Base-by-base conservation (phyloP, 1,140 invertebrate genomes). In the Araneus ventricosus region DNA sequence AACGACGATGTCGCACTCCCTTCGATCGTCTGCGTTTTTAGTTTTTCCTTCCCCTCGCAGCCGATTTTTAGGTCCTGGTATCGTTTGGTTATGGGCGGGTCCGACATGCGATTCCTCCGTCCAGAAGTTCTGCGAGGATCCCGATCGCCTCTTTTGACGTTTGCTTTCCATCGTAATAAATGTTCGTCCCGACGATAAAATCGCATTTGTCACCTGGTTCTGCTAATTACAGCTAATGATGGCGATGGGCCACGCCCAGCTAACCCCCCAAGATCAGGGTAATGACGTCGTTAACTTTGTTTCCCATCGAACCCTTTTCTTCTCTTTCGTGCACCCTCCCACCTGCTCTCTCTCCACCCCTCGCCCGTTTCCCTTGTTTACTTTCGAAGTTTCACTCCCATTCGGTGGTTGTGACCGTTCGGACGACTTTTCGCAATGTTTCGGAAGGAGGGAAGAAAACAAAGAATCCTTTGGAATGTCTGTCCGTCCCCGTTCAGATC, bases 221-320 rank as follows among this genome's bases (percentile, higher is more conserved):
- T 93, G 91, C 84, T 93, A 93, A 93, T 93, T 93, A 92, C 91
- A 93, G 91, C 91, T 93, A 93, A 93, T 93, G 91, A 93, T 61
- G 85, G 91, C 85, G 67, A 59, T 30, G 85, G 91, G 30, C 84
- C 34, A 87, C 91, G 91, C 91, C 91, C 82, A 93, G n/a, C 84
- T 79, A 93, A 93, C 84, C 91, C 91, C 91, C 91, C 61, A 52
- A 86, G 80, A 92, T 88, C 91, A 93, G 85, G 84, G 67, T 93
- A 93, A 93, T 93, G 91, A 93, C 91, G 91, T 93, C 91, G 67
- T 93, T 93, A 93, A 93, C 91, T 93, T 93, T 93, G 84, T 88
- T 93, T 84, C 75, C 27, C 79, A 41, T 20, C 75, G 52, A 30
- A 30, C 37, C 75, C 22, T 80, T 22, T 37, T 79, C 63, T 41